These are phyloP conservation scores for Barnardius zonarius DNA, from an alignment of 2,113 vertebrate species.

Conservation along the genomic window DNA sequence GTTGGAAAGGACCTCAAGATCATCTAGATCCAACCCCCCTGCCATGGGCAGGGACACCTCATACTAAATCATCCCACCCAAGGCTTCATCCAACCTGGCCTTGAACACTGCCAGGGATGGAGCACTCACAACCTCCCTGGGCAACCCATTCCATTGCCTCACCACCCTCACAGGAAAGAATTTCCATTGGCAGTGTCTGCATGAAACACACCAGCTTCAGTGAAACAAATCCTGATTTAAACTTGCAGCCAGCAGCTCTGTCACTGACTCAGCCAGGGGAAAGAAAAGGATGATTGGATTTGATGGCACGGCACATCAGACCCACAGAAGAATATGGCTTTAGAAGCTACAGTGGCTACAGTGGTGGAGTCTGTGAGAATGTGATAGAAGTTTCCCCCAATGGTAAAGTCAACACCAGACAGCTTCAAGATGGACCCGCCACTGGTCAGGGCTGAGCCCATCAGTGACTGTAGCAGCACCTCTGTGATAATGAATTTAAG, in stretches of 20 bases:
- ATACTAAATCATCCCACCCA: no score
- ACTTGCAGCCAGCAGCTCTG: not conserved
- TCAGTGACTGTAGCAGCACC: no score
- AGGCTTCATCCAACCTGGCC: no score
- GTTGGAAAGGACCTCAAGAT: no score
- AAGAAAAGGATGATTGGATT: not conserved
- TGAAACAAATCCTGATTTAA: not conserved
- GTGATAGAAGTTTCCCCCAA: not conserved
- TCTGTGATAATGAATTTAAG: no score
- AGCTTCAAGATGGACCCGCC: not conserved
- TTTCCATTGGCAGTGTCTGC: accelerated
- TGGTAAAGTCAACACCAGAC: no score
- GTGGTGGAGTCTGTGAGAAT: not conserved
- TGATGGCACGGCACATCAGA: not conserved
- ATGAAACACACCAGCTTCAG: not conserved
- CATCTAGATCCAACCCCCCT: no score
- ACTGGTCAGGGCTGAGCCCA: not conserved
- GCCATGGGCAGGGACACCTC: no score
- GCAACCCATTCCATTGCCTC: no score
- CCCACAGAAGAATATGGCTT: not conserved
- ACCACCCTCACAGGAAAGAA: no score
- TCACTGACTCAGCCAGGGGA: not conserved
- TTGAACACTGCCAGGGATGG: no score
- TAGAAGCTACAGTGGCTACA: not conserved
- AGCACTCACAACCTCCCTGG: no score